Conservation (phyloP, 1,140 invertebrate genomes). For the Conopomorpha cramerella region DNA sequence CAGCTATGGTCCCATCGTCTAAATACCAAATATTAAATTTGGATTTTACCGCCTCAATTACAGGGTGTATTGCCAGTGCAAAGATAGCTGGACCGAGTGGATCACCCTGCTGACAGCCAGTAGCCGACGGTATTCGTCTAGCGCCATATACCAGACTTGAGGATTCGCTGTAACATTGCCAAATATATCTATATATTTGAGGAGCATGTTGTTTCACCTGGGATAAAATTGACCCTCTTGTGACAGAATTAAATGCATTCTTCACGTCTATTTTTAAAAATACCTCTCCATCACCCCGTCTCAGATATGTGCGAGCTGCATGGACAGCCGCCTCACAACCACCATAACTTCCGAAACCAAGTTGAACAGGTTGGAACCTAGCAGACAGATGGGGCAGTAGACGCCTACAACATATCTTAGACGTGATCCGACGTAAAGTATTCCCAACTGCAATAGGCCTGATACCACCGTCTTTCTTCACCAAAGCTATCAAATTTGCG, state of each 20-base stretch:
- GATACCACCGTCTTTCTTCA: slow-evolving; percentile 2
- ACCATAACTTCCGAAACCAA: neutral
- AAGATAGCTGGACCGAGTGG: no score
- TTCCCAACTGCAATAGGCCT: no score
- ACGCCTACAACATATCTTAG: no score
- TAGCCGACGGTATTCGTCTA: neutral
- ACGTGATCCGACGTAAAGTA: no score
- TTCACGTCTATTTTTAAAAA: slow-evolving; percentile 2
- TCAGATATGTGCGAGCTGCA: neutral
- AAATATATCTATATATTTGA: neutral
- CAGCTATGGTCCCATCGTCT: slow-evolving; percentile 2
- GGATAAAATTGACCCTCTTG: neutral
- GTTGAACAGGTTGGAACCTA: no score
- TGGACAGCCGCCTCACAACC: slow-evolving; percentile 1
- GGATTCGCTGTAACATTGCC: neutral
- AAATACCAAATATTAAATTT: no score
- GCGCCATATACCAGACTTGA: neutral
- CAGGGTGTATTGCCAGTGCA: slow-evolving; percentile 1
- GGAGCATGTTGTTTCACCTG: neutral
- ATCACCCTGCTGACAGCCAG: no score
- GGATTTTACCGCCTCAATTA: neutral
- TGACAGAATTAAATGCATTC: slow-evolving; percentile 1
- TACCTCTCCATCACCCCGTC: neutral
- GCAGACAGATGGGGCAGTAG: no score
- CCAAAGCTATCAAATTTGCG: neutral